These are phyloP conservation scores for Irena cyanogastra DNA, from an alignment of 2,113 vertebrate species.

Conservation along the genomic window DNA sequence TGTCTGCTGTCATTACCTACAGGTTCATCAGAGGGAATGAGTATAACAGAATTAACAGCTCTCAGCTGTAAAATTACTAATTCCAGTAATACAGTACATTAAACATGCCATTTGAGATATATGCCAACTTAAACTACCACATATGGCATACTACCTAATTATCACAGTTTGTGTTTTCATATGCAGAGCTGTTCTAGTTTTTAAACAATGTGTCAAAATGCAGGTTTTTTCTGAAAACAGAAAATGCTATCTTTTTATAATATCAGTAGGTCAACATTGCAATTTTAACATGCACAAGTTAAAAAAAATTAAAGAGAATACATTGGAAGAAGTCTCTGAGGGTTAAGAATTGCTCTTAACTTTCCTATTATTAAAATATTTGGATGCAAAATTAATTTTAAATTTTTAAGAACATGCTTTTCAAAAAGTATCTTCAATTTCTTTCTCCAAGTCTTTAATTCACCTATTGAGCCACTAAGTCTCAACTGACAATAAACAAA, in stretches of 20 bases:
- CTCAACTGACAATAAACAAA: not conserved
- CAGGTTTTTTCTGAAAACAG: conserved; percentile 42
- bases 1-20: not conserved
- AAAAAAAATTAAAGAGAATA: not conserved
- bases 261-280: not conserved
- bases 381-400: not conserved
- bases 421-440: not conserved
- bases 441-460: not conserved
- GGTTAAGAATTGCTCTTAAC: not conserved
- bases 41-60: conserved; percentile 37
- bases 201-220: conserved; percentile 67
- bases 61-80: conserved; percentile 57
- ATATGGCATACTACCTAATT: conserved; percentile 62
- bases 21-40: not conserved
- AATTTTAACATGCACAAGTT: not conserved
- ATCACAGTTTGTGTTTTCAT: conserved; percentile 72
- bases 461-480: not conserved
- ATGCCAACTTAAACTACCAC: conserved; percentile 61
- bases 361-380: not conserved
- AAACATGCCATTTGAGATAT: conserved; percentile 60
- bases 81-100: conserved; percentile 50
- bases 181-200: conserved; percentile 53
- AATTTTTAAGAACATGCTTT: not conserved
- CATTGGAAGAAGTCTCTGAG: not conserved
- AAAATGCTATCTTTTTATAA: conserved; percentile 6